Percentiles rank a stretch among this genome's conserved stretches.
Conservation (phyloP, 2,113 vertebrate genomes). For the Platanista minor region DNA sequence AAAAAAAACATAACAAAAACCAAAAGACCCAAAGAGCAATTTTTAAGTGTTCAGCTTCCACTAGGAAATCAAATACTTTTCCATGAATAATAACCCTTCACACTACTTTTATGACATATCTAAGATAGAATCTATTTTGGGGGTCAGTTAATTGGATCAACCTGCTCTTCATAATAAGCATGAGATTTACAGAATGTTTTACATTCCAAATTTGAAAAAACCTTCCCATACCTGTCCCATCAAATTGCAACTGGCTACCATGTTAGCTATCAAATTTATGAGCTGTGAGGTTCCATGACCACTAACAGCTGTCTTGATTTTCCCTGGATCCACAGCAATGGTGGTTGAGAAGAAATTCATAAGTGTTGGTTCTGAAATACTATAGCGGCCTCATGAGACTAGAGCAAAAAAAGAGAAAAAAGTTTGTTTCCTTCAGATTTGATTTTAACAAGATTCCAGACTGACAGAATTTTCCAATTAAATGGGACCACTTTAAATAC, state of each 20-base stretch:
- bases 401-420: neutral
- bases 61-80: constrained; percentile 11
- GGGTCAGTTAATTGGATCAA: neutral
- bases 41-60: neutral
- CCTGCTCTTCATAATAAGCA: neutral
- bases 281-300: constrained; percentile 43
- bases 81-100: neutral
- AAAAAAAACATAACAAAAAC: neutral
- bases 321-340: constrained; percentile 4
- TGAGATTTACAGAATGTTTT: neutral
- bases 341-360: neutral
- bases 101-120: neutral
- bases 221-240: neutral
- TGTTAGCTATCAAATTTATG: constrained; percentile 50
- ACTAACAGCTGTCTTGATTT: constrained; percentile 49
- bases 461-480: constrained; percentile 47
- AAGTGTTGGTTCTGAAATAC: constrained; percentile 41
- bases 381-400: neutral
- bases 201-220: neutral
- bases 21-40: neutral
- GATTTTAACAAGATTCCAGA: constrained; percentile 45
- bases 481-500: constrained; percentile 39
- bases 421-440: constrained; percentile 48
- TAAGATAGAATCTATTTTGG: neutral
- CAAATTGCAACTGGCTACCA: constrained; percentile 34